phyloP scores from a whole-genome alignment of 2,888 invertebrate genomes.

The Temnothorax ravouxi region DNA sequence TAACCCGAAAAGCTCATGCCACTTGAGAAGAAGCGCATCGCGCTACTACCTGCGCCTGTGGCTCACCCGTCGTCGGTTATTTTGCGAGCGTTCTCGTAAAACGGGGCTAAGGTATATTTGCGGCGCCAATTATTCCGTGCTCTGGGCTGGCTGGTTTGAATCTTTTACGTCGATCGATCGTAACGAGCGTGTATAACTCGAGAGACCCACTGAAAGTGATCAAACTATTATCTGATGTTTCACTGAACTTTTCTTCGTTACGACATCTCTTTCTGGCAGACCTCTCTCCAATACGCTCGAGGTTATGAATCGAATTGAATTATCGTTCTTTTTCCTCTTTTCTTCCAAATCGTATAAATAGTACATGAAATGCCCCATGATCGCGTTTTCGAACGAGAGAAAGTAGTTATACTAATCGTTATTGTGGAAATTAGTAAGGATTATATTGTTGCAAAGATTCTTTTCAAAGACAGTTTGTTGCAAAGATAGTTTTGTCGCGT shows the following conservation, averaged over 20 bases:
- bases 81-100: constrained; percentile 50
- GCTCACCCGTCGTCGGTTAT: constrained; percentile 67
- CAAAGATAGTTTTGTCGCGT: neutral
- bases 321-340: neutral
- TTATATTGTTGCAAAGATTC: neutral
- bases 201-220: constrained; percentile 40
- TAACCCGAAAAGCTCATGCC: constrained; percentile 74
- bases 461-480: neutral
- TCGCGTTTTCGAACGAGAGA: constrained; percentile 20
- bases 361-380: neutral
- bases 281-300: neutral
- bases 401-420: constrained; percentile 48
- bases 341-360: neutral
- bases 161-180: constrained; percentile 62
- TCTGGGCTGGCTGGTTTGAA: constrained; percentile 48
- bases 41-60: constrained; percentile 71
- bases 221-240: constrained; percentile 35
- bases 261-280: neutral
- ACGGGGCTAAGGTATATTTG: constrained; percentile 41
- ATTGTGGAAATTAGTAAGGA: constrained; percentile 60
- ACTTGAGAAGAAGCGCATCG: constrained; percentile 72
- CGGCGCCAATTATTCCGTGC: constrained; percentile 56
- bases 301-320: constrained; percentile 5
- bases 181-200: constrained; percentile 57
- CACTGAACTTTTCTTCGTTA: neutral